Base-by-base conservation (phyloP, 2,888 invertebrate species). In the Stenichneumon culpator region DNA sequence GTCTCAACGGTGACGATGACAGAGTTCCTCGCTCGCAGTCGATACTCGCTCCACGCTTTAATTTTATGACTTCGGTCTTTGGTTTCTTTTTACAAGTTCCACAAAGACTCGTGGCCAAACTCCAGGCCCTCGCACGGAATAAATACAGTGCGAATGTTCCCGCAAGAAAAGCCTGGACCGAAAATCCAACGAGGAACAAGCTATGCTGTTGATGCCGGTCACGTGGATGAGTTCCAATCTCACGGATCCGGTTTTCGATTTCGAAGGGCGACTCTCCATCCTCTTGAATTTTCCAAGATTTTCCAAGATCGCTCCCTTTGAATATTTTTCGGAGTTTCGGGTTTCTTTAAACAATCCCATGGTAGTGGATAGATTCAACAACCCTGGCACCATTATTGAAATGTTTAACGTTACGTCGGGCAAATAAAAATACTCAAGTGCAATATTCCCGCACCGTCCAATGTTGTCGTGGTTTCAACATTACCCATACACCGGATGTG, bases 351-450 rank as follows among this genome's bases (percentile, higher is more conserved):
- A 2, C 9, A 50, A 50, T n/a, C n/a, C 50, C n/a, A n/a, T 5
- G 19, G 5, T 54, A 3, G 19, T 22, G 54, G 54, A 32, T 5
- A 32, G 32, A 32, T 32, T 32, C 32, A 32, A 32, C 32, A 5
- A 22, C 3, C 22, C 9, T 22, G 54, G 22, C 22, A 54, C 54
- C 19, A 54, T 19, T n/a, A 36, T 16, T 5, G 70, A 32, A 5
- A 70, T 16, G 19, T 70, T 70, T 11, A 70, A n/a, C 5, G 52
- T 16, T 2, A 70, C n/a, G 1, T 52, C 52, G 2, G 70, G 70
- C 28, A 16, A 16, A 19, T 70, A 70, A n/a, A 28, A 32, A 9
- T 70, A 70, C 32, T 32, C 7, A 70, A 19, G 16, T 52, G 54
- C 6, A 54, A n/a, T 28, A 54, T 16, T 7, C 70, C 70, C 2